These are phyloP conservation scores for Anolis carolinensis DNA, from an alignment of 2,113 vertebrate species.

Conservation along the genomic window DNA sequence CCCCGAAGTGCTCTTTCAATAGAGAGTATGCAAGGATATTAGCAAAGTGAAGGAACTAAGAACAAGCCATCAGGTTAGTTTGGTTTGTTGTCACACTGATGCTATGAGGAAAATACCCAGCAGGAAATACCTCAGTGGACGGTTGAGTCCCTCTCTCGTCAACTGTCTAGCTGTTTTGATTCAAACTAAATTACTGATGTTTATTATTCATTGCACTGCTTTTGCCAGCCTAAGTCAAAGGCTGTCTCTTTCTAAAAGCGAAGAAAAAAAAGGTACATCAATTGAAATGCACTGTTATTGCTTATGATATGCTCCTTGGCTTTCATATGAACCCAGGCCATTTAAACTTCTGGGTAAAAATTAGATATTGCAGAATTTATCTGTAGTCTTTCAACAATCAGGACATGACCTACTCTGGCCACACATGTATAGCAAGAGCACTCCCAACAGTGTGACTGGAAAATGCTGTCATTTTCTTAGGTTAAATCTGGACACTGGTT, in stretches of 20 bases:
- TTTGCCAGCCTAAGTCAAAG: neutral
- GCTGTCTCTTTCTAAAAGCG: neutral
- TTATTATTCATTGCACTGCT: neutral
- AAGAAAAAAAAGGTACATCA: neutral
- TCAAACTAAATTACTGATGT: neutral
- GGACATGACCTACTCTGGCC: neutral
- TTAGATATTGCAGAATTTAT: neutral
- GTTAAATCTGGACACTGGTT: fast-evolving
- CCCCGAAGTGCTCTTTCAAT: neutral
- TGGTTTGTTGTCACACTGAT: neutral
- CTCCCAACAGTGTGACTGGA: neutral
- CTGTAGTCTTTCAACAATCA: neutral
- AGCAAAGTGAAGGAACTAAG: neutral
- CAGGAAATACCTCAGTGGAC: neutral
- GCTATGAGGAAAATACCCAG: neutral
- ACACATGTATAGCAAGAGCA: neutral
- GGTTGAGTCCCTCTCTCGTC: neutral
- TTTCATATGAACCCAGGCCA: neutral
- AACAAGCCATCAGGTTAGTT: neutral
- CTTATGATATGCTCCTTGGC: neutral
- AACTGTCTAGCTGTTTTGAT: neutral
- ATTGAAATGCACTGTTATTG: neutral
- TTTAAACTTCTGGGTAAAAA: neutral
- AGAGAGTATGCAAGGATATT: neutral
- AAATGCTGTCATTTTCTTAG: neutral